These are phyloP conservation scores for Spodoptera litura DNA, from an alignment of 1,140 invertebrate genomes.

Conservation along the genomic window DNA sequence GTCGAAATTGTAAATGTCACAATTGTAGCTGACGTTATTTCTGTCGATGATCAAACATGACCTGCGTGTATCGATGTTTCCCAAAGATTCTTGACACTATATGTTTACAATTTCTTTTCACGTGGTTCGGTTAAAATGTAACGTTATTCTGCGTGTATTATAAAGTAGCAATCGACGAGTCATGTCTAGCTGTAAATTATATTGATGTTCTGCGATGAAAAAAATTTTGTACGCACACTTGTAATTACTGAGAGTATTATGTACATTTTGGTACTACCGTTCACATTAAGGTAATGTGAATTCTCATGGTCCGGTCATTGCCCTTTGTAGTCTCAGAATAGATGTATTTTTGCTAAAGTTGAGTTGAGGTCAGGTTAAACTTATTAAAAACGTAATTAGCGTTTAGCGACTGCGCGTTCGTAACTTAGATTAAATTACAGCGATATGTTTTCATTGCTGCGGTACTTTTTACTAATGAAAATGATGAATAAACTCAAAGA, in stretches of 20 bases:
- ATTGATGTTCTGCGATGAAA: constrained; percentile 35
- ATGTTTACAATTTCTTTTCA: constrained; percentile 57
- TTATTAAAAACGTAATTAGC: constrained; percentile 40
- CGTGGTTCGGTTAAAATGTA: constrained; percentile 53
- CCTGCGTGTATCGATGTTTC: constrained; percentile 15
- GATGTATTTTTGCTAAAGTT: constrained; percentile 27
- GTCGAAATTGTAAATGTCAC: constrained; percentile 48
- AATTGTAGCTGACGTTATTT: constrained; percentile 30
- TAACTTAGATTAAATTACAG: constrained; percentile 17
- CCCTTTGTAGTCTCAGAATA: constrained; percentile 20
- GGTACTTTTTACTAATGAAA: constrained; percentile 1
- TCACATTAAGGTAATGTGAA: constrained; percentile 20
- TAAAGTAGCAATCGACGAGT: constrained; percentile 42
- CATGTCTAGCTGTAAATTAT: constrained; percentile 51
- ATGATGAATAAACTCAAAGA: neutral
- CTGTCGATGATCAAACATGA: constrained; percentile 46
- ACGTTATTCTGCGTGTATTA: constrained; percentile 51
- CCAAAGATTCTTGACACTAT: constrained; percentile 8
- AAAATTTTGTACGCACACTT: constrained; percentile 34
- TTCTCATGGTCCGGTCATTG: constrained; percentile 46
- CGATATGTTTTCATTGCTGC: constrained; percentile 15
- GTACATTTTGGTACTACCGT: constrained; percentile 31
- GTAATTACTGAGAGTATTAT: constrained; percentile 31
- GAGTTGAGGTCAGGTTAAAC: constrained; percentile 6
- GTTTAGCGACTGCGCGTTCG: constrained; percentile 27